These are phyloP conservation scores for Cebus imitator DNA, from an alignment of 2,113 vertebrate genomes.

Conservation along the genomic window DNA sequence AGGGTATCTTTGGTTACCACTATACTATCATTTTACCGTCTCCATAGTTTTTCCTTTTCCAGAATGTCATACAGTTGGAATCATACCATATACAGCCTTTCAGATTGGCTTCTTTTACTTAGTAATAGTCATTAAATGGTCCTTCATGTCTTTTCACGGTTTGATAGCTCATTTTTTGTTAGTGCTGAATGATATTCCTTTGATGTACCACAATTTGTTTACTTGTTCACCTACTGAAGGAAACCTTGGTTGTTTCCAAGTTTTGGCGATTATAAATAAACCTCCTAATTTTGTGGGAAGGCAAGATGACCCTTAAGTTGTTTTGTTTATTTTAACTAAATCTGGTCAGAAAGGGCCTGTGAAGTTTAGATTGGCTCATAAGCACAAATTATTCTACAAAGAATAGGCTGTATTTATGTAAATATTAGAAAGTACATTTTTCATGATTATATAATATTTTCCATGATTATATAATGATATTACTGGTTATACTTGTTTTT, in stretches of 20 bases:
- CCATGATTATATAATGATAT: not conserved
- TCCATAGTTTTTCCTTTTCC: not conserved
- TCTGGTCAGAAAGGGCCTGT: not conserved
- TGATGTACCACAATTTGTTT: not conserved
- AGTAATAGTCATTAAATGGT: not conserved
- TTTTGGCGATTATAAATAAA: not conserved
- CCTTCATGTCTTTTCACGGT: not conserved
- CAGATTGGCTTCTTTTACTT: not conserved
- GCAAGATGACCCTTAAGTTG: not conserved
- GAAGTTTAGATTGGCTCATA: not conserved
- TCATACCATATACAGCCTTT: not conserved
- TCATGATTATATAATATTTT: slow-evolving; percentile 2
- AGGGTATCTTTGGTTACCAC: too few relatives aligned
- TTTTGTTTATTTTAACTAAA: slow-evolving; percentile 18
- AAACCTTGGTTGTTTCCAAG: not conserved
- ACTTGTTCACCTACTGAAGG: not conserved
- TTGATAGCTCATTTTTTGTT: not conserved
- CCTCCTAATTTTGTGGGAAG: not conserved
- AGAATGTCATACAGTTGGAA: not conserved
- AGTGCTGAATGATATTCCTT: not conserved
- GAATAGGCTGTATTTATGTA: slow-evolving; percentile 21
- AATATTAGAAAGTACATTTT: slow-evolving; percentile 37
- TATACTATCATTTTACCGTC: not conserved
- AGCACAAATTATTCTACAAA: slow-evolving; percentile 1
- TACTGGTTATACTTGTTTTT: slow-evolving; percentile 21